phyloP scores from a whole-genome alignment of 2,113 vertebrate species.

The Sigmodon hispidus region DNA sequence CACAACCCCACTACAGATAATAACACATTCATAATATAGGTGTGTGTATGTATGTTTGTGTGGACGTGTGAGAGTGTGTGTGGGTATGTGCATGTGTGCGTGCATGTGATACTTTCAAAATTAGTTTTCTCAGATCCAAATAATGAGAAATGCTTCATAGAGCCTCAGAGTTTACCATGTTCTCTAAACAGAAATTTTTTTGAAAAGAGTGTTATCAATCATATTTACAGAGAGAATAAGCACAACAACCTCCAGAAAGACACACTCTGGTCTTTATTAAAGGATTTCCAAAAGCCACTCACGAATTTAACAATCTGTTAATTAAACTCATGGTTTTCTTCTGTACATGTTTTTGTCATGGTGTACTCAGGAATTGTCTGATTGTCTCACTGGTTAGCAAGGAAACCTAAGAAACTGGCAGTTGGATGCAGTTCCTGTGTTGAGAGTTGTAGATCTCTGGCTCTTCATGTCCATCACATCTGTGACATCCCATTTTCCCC shows the following conservation, averaged over 20 bases:
- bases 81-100: neutral
- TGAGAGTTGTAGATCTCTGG: neutral
- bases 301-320: neutral
- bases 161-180: neutral
- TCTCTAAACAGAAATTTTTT: slow-evolving; percentile 5
- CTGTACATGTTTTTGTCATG: neutral
- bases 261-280: slow-evolving; percentile 40
- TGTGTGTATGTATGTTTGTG: neutral
- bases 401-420: neutral
- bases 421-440: neutral
- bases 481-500: neutral
- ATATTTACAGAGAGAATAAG: neutral
- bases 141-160: neutral
- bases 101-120: neutral
- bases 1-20: no score
- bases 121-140: slow-evolving; percentile 28
- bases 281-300: neutral
- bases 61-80: neutral
- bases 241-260: neutral
- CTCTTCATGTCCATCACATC: neutral
- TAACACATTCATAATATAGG: neutral
- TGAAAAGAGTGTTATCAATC: neutral
- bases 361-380: neutral
- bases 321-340: neutral
- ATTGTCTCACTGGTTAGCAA: neutral